These are phyloP conservation scores for Machaerirhynchus nigripectus DNA, from an alignment of 2,113 vertebrate species.

Conservation along the genomic window DNA sequence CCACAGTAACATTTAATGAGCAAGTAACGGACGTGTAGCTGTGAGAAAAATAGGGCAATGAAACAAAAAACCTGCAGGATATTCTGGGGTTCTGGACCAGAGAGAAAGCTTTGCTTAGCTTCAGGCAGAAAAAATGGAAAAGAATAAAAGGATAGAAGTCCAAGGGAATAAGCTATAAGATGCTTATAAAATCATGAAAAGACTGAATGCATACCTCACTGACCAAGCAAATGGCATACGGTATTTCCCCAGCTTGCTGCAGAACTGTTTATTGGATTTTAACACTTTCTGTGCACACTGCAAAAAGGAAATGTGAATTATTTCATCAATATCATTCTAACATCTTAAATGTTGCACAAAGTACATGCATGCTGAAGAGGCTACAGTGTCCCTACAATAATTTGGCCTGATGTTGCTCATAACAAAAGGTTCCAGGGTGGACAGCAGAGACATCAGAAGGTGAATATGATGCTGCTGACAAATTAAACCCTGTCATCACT, in stretches of 20 bases:
- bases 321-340: not conserved
- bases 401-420: not conserved
- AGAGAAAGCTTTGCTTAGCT: not conserved
- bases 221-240: slow-evolving; percentile 99
- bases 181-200: not conserved
- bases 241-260: slow-evolving; percentile 93
- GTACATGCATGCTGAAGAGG: not conserved
- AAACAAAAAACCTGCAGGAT: not conserved
- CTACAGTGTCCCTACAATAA: not conserved
- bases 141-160: not conserved
- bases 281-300: slow-evolving; percentile 93
- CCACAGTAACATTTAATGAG: not conserved
- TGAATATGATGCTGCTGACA: not conserved
- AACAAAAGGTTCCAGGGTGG: not conserved
- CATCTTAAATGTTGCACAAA: not conserved
- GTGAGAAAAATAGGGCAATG: not conserved
- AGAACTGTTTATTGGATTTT: slow-evolving; percentile 95
- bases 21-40: not conserved
- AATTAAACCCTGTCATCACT: not conserved
- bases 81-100: not conserved
- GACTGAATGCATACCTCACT: slow-evolving; percentile 80
- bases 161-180: not conserved
- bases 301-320: not conserved
- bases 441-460: not conserved
- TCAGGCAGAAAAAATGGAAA: not conserved